phyloP scores from a whole-genome alignment of 1,140 invertebrate genomes.

The Plutomurus gul region DNA sequence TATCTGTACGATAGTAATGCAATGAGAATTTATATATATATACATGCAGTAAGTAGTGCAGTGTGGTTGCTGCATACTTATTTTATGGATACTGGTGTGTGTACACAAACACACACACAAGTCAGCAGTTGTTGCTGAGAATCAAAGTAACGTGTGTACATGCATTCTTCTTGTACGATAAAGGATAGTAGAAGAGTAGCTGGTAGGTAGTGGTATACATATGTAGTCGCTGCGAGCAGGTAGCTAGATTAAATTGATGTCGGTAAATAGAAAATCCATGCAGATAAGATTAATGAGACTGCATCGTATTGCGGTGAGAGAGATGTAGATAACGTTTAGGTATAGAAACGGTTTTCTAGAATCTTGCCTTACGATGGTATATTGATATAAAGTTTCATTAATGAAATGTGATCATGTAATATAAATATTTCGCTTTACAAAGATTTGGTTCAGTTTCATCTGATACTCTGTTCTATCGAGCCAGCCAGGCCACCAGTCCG shows the following conservation, averaged over 20 bases:
- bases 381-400: too few species aligned
- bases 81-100: too few species aligned
- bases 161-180: background rate
- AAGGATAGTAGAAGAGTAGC: background rate
- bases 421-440: background rate
- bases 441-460: constrained; percentile 11
- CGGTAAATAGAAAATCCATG: constrained; percentile 22
- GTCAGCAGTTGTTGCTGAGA: too few species aligned
- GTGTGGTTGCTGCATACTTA: too few species aligned
- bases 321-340: background rate
- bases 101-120: too few species aligned
- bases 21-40: too few species aligned
- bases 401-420: too few species aligned
- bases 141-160: too few species aligned
- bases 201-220: background rate
- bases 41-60: too few species aligned
- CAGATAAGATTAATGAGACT: constrained; percentile 27
- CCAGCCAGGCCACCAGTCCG: background rate
- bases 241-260: constrained; percentile 1
- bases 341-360: background rate
- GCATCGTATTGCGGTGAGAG: background rate
- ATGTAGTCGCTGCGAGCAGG: background rate
- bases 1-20: too few species aligned
- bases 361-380: background rate
- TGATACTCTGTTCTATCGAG: background rate